Conservation (phyloP, 2,888 invertebrate genomes). For the Agrilus cyanescens region DNA sequence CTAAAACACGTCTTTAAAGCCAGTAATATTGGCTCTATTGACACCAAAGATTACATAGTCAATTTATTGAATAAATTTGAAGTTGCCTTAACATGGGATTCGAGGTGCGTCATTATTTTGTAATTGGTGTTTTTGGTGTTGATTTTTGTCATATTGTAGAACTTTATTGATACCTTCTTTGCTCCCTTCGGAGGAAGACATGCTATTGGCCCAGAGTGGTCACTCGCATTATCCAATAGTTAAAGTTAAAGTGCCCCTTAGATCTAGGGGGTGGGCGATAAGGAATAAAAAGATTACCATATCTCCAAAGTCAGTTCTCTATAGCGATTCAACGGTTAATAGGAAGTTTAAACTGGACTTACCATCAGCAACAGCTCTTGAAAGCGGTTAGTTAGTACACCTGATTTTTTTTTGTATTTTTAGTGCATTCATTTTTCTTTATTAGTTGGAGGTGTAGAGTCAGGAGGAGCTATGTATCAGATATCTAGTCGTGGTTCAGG, state of each 20-base stretch:
- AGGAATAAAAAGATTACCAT: conserved; percentile 45
- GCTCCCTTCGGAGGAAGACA: conserved; percentile 68
- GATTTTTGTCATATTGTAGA: conserved; percentile 28
- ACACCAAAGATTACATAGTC: conserved; percentile 69
- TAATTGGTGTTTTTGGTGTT: too few species aligned
- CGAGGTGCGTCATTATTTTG: conserved; percentile 24
- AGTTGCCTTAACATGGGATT: conserved; percentile 93
- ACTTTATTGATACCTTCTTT: conserved; percentile 86
- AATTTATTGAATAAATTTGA: conserved; percentile 93
- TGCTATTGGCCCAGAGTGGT: conserved; percentile 36
- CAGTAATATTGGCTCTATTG: conserved; percentile 61
- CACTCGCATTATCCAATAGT: conserved; percentile 34
- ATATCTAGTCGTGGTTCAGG: conserved; percentile 40
- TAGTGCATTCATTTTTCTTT: conserved; percentile 6
- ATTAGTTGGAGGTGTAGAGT: conserved; percentile 4
- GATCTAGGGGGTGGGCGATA: conserved; percentile 56
- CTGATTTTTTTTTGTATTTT: conserved; percentile 14
- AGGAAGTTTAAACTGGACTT: conserved; percentile 31
- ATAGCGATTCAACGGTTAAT: conserved; percentile 26
- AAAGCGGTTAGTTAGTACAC: conserved; percentile 10
- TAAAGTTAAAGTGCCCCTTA: conserved; percentile 44
- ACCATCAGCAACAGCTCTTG: conserved; percentile 19
- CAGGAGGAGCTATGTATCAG: conserved; percentile 20
- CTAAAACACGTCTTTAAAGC: conserved; percentile 86
- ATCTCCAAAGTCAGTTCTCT: conserved; percentile 37